Base-by-base conservation (phyloP, 2,113 vertebrate species). In the Calidris pugnax region DNA sequence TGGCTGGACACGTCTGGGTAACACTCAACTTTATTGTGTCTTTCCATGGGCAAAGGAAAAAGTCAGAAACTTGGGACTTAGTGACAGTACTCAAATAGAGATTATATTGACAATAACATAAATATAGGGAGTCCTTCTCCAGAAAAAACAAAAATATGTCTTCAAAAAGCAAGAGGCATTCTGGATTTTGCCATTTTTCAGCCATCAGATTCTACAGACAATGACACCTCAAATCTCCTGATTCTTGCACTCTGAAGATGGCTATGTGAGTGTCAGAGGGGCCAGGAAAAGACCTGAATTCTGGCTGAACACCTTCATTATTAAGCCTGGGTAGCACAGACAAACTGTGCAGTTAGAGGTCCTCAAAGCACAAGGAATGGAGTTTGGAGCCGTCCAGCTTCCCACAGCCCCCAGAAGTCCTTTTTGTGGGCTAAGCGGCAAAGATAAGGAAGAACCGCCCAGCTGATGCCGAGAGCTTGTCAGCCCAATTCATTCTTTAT, bases 401-500 rank as follows among this genome's bases (percentile, higher is more conserved):
- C 60, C 35, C 76, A 90, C 22, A 93, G 6, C 7, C 23, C 39
- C 17, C 7, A 71, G 30, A 88, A 97, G 56, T 67, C 56, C 27
- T 74, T 88, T 73, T 17, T 32, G 24, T 27, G 51, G 51, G 27
- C 64, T 45, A 35, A 93, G n/a, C 83, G 14, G 16, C 35, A 78
- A 4, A 88, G 92, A 93, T 81, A 96, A 94, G 27, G 60, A 85
- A 87, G 79, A 96, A 48, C 0, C 0, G 1, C 22, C 14, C 69
- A 72, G 43, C 16, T 64, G 37, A 82, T 68, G 84, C 68, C 2
- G 8, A 86, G 39, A 91, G 64, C 12, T 83, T 89, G 43, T 93
- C 89, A 95, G 66, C 33, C 30, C 84, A 89, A 69, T 48, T 79
- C 23, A 35, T 64, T 81, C 94, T 89, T 92, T 96, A 94, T 87